Evolutionary conservation across 2,797 vertebrate species (phyloP), one percentile per base, ranked within the genome.

Genomic region (Echeneis naucrates): DNA sequence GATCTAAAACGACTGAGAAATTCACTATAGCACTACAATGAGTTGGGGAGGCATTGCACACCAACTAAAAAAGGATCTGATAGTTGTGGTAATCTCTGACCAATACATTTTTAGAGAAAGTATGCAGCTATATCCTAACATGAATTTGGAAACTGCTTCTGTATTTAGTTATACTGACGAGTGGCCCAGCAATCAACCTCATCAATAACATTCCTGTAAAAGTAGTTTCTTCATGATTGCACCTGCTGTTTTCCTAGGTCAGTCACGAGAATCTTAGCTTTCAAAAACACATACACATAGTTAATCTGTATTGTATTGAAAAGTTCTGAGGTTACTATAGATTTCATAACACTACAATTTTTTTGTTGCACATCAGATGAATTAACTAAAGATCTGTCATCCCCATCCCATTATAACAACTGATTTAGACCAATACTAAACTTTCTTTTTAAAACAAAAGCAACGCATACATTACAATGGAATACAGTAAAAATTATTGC

Each of bases 41-140:
- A 59, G 53, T 30, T 38, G 19, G 45, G 35, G 23, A 24, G 54
- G 73, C 45, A 40, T 5, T 78, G 42, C 11, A 51, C 26, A 58
- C 21, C 71, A 63, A 87, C 54, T n/a, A 76, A 62, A 54, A 64
- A 42, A 66, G 69, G 75, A 57, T 53, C 21, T 56, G 58, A 81
- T 78, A 80, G 83, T 72, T 75, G 56, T 35, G 32, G 61, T 58
- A 14, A 55, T 62, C 52, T 60, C 54, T 80, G 61, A 72, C 48
- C 52, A 24, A 23, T 58, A 74, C 62, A 80, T 80, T 83, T 86
- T 74, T 72, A 57, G 81, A 80, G 19, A 69, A 23, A 63, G 75
- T 27, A 81, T 81, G 80, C 57, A 35, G 48, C 48, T 37, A 21
- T 81, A 77, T 76, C 67, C 60, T 45, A 35, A 69, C 59, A 67